A percentile compares a stretch with the other conserved stretches of the same genome.
Evolutionary conservation across 2,888 invertebrate genomes (phyloP).

Genomic region (Nephrotoma guestfalica): DNA sequence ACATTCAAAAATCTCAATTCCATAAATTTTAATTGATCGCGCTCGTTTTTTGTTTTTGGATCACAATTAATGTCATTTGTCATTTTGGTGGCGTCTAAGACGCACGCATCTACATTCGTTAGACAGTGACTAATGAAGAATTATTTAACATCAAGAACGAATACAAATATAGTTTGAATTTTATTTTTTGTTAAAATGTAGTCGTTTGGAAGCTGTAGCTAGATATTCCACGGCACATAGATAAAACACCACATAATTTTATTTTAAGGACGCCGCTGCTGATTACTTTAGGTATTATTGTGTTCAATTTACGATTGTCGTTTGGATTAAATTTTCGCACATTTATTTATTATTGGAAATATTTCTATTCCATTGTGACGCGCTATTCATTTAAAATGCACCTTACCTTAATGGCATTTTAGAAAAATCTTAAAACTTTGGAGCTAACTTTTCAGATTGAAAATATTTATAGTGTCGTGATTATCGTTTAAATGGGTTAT

Average conservation of each 20-base stretch:
- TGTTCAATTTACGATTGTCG: too few species aligned
- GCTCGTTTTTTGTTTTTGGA: neutral
- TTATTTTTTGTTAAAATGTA: too few species aligned
- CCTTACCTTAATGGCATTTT: neutral
- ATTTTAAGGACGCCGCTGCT: too few species aligned
- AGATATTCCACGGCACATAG: too few species aligned
- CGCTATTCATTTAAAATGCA: neutral
- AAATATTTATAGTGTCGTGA: neutral
- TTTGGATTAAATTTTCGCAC: too few species aligned
- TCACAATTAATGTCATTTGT: neutral
- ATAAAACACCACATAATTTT: too few species aligned
- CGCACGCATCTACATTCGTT: neutral
- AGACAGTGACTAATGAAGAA: neutral
- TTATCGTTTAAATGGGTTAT: neutral
- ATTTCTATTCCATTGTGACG: too few species aligned
- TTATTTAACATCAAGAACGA: too few species aligned
- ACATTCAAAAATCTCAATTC: neutral
- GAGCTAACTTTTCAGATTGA: neutral
- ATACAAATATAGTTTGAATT: too few species aligned
- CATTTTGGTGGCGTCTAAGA: neutral
- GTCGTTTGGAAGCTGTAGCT: too few species aligned
- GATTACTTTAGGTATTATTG: too few species aligned
- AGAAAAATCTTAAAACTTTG: neutral
- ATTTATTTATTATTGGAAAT: too few species aligned
- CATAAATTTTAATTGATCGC: neutral